These are phyloP conservation scores for Semnornis frantzii DNA, from an alignment of 2,113 vertebrate species.

Conservation along the genomic window DNA sequence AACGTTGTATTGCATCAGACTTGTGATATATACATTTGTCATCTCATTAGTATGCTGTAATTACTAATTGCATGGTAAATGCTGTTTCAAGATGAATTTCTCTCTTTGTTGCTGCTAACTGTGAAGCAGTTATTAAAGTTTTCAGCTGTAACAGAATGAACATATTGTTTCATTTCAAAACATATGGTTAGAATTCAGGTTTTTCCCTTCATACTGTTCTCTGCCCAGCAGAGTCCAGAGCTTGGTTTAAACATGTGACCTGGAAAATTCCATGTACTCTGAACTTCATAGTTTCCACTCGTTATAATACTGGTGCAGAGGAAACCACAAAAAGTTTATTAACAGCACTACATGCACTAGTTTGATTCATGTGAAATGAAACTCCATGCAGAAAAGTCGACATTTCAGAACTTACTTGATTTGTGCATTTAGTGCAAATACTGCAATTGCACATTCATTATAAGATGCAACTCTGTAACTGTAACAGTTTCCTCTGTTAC, in stretches of 20 bases:
- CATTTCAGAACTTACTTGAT: neutral
- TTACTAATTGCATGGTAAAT: constrained; percentile 18
- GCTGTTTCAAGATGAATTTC: constrained; percentile 25
- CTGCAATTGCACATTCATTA: neutral
- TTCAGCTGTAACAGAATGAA: constrained; percentile 32
- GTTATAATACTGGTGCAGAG: neutral
- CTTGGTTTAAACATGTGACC: constrained; percentile 43
- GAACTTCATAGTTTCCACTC: constrained; percentile 27
- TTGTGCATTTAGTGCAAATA: neutral
- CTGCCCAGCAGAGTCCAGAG: constrained; percentile 11
- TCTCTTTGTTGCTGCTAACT: constrained; percentile 6
- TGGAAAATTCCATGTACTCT: constrained; percentile 59
- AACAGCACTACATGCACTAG: neutral
- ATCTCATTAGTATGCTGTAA: neutral
- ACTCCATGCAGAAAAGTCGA: neutral
- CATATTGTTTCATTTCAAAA: constrained; percentile 55
- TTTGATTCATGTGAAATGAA: neutral
- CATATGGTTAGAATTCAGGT: constrained; percentile 57
- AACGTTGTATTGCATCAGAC: neutral
- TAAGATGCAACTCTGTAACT: neutral
- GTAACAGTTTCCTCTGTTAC: neutral
- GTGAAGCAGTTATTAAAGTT: constrained; percentile 6
- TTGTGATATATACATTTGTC: neutral
- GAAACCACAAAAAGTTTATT: neutral
- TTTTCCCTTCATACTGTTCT: neutral